A percentile compares a stretch with the other conserved stretches of the same genome.
Evolutionary conservation across 2,113 vertebrate species (phyloP).

Genomic region (Eretmochelys imbricata): DNA sequence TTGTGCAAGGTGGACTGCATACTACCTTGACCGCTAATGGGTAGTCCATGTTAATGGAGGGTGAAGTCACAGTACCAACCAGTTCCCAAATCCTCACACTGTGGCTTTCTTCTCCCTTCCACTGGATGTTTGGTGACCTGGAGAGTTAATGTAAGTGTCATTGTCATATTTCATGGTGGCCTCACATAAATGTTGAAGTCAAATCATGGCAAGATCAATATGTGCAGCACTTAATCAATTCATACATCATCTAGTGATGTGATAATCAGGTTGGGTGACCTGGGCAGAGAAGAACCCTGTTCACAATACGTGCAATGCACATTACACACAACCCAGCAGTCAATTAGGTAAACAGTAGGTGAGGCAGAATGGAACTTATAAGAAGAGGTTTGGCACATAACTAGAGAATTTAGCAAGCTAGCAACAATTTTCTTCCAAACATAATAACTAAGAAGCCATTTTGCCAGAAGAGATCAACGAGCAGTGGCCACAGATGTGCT

Average conservation of each 20-base stretch:
- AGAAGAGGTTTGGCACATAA: conserved; percentile 41
- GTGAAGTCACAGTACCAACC: too few species aligned
- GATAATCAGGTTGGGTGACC: conserved; percentile 35
- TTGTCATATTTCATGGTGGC: background rate
- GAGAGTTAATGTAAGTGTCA: too few species aligned
- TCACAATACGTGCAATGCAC: conserved; percentile 27
- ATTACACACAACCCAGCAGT: conserved; percentile 30
- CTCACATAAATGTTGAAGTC: conserved; percentile 3
- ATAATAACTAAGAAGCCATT: conserved; percentile 39
- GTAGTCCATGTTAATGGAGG: too few species aligned
- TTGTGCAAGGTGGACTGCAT: too few species aligned
- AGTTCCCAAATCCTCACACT: too few species aligned
- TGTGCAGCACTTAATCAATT: conserved; percentile 32
- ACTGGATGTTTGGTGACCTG: too few species aligned
- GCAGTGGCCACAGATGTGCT: background rate
- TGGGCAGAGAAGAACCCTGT: conserved; percentile 23
- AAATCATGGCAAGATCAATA: conserved; percentile 25
- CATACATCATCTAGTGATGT: conserved; percentile 1
- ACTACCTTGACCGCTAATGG: too few species aligned
- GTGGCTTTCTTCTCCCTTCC: too few species aligned
- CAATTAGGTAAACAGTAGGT: background rate
- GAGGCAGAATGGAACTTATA: conserved; percentile 38
- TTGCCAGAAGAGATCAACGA: background rate
- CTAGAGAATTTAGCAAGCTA: conserved; percentile 60
- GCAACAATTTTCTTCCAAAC: conserved; percentile 54